Evolutionary conservation across 1,140 invertebrate genomes (phyloP), one percentile per base, ranked within the genome.

Genomic region (Drosophila pachea): DNA sequence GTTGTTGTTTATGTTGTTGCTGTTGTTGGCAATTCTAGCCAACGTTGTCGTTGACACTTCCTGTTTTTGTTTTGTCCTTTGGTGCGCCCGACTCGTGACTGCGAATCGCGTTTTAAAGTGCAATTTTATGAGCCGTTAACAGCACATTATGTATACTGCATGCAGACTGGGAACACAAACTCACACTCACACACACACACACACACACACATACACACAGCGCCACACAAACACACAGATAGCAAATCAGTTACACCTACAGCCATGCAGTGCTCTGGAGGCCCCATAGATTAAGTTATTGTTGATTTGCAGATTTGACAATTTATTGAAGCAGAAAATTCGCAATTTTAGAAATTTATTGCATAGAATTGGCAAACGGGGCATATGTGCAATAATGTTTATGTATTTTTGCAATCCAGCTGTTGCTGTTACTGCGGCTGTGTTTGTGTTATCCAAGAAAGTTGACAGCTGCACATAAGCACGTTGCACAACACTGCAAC

Each of bases 121-220:
- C 68, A 76, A 68, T 84, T 83, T 83, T 84, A 79, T 83, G 79
- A 76, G 65, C 76, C 76, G 73, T 70, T 76, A 79, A 76, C 60
- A 43, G 52, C 64, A 68, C 56, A 76, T 81, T 82, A 74, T 70
- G 75, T 76, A 73, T 73, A 66, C 61, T 55, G 64, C 45, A 72
- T 45, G 36, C 56, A 61, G 36, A 38, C 53, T 33, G 38, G 49
- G 45, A 47, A 35, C 54, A n/a, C 12, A 14, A 11, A 43, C 11
- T 16, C 47, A 40, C 45, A 22, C 62, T 56, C 38, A 22, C 56
- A 48, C 45, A 42, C 60, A 48, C 38, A 29, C 14, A 36, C 12
- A 47, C 7, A 36, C 29, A 56, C 5, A 42, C 22, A 45, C 31
- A n/a, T n/a, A n/a, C n/a, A n/a, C n/a, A n/a, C n/a, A n/a, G n/a